Base-by-base conservation (phyloP, 2,113 vertebrate genomes). In the Petaurus breviceps region DNA sequence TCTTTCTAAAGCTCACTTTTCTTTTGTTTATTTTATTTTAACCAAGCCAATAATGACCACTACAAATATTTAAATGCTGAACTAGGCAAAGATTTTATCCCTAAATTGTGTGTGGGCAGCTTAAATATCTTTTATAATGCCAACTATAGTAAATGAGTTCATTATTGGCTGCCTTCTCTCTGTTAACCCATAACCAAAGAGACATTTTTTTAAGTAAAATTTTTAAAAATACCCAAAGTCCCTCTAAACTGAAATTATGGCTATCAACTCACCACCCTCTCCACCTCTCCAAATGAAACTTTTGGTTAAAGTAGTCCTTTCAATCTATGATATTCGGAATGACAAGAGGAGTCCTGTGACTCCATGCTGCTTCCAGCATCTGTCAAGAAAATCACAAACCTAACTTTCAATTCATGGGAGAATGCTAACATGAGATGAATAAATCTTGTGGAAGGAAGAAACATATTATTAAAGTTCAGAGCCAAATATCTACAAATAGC, bases 311-410 rank as follows among this genome's bases (percentile, higher is more conserved):
- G 49, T 28, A 97, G 51, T 92, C 96, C 52, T 97, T 96, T 97
- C 94, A 77, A 95, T 92, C 96, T 95, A 89, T 98, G 97, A 98
- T 98, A 98, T 98, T 97, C 97, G 98, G 93, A 98, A 97, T 97
- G 98, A 98, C 98, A 98, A 98, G 97, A 97, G 95, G 94, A 95
- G 92, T 92, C 97, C 94, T 97, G 89, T 96, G 94, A 98, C 94
- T 98, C 97, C 89, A 97, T 97, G 96, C 97, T 96, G 96, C 95
- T 98, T 97, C 96, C 95, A 97, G 97, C 95, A 98, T 96, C 98
- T 98, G 98, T 98, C 98, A 98, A 97, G 97, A 98, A 98, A 98
- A 98, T 98, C 98, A 98, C 95, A 31, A 94, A 92, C 49, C 24
- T 19, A 95, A 95, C 77, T 97, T 90, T 97, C 94, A 97, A 53